Percentiles rank a stretch among this genome's conserved stretches.
Conservation (phyloP, 2,797 vertebrate genomes). For the Pantherophis alleghaniensis region DNA sequence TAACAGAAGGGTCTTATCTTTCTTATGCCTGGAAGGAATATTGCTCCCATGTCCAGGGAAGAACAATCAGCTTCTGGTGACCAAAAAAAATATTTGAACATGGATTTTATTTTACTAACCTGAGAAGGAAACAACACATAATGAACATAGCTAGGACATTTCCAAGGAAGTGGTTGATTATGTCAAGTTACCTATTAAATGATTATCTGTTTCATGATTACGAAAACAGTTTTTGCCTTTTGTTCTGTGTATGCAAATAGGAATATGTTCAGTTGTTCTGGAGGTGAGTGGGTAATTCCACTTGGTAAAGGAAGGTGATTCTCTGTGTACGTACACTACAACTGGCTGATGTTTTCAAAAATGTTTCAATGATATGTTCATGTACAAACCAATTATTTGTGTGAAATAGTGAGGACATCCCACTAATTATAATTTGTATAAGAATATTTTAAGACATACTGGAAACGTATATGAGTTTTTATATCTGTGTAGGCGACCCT, state of each 20-base stretch:
- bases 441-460: neutral
- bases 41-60: constrained; percentile 44
- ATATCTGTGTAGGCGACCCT: neutral
- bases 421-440: neutral
- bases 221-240: constrained; percentile 29
- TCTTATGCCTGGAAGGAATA: constrained; percentile 55
- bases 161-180: constrained; percentile 20
- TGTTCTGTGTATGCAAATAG: constrained; percentile 33
- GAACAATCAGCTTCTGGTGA: constrained; percentile 32
- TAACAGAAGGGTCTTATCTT: constrained; percentile 69
- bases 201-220: constrained; percentile 38
- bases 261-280: neutral
- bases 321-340: neutral
- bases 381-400: neutral
- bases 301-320: no score
- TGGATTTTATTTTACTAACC: constrained; percentile 56
- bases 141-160: constrained; percentile 39
- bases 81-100: constrained; percentile 52
- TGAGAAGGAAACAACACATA: constrained; percentile 31
- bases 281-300: neutral
- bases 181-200: constrained; percentile 48
- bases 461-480: neutral
- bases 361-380: neutral
- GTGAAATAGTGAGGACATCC: neutral
- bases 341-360: neutral